phyloP scores from a whole-genome alignment of 2,113 vertebrate species.

The Pteronura brasiliensis region DNA sequence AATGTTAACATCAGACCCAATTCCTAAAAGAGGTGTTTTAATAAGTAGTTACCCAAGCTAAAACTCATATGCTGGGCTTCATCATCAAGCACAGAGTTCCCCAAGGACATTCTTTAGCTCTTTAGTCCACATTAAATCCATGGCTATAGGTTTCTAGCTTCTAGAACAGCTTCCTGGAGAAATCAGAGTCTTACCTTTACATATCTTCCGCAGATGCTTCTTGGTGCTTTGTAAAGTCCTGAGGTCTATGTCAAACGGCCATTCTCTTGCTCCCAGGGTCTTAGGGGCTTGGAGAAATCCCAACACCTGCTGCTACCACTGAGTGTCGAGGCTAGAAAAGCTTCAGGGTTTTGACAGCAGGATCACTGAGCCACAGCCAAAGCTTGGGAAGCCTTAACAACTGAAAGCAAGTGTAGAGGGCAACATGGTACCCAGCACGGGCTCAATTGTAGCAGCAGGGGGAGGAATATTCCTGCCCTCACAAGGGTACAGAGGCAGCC shows the following conservation, averaged over 20 bases:
- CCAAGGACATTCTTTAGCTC: background rate
- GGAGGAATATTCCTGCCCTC: constrained; percentile 44
- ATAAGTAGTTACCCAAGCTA: background rate
- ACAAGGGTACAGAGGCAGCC: constrained; percentile 55
- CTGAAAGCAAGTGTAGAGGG: constrained; percentile 67
- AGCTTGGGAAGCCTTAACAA: constrained; percentile 73
- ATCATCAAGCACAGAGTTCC: background rate
- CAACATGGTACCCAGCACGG: constrained; percentile 45
- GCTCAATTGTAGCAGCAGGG: constrained; percentile 71
- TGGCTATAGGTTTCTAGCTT: background rate
- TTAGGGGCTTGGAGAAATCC: constrained; percentile 63
- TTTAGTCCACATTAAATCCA: background rate
- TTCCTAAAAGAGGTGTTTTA: background rate
- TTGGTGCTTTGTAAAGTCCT: constrained; percentile 50
- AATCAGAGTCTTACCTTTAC: constrained; percentile 68
- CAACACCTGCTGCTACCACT: constrained; percentile 73
- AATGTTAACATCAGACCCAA: background rate
- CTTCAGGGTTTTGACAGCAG: constrained; percentile 61
- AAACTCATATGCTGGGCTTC: background rate
- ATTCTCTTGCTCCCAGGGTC: constrained; percentile 64
- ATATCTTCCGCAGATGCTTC: constrained; percentile 61
- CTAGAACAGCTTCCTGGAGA: constrained; percentile 42
- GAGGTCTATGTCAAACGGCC: constrained; percentile 67
- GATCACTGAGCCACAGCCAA: constrained; percentile 72
- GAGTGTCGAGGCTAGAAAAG: constrained; percentile 57